Evolutionary conservation across 2,113 vertebrate genomes (phyloP).

Genomic region (Mastomys coucha): DNA sequence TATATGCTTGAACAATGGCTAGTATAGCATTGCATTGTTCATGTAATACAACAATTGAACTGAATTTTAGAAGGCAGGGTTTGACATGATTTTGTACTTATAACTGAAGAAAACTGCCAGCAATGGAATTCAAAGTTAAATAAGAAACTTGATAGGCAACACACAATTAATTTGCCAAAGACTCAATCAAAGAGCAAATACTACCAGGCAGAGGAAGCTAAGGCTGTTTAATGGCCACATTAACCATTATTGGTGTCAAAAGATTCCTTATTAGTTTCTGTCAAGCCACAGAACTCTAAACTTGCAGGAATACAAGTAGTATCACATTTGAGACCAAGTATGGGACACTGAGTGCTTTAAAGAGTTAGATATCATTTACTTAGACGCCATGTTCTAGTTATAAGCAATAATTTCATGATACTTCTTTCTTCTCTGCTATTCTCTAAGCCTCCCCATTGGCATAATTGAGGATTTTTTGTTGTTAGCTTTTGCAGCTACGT

Average conservation of each 20-base stretch:
- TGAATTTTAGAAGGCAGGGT: not conserved
- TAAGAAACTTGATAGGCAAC: not conserved
- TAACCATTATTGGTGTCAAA: not conserved
- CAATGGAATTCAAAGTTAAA: not conserved
- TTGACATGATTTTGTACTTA: not conserved
- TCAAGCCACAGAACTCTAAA: not conserved
- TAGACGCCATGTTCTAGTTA: not conserved
- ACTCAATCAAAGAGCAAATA: too few species aligned
- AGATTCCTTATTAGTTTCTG: not conserved
- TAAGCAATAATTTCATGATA: not conserved
- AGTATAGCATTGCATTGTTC: not conserved
- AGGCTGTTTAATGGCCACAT: not conserved
- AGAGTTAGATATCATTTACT: not conserved
- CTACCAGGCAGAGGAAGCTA: not conserved
- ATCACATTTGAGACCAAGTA: not conserved
- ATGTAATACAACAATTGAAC: not conserved
- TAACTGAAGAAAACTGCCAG: not conserved
- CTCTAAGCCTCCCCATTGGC: not conserved
- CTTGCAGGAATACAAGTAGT: not conserved
- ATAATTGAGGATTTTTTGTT: not conserved
- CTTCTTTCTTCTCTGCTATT: not conserved
- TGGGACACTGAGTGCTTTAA: not conserved
- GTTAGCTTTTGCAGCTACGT: not conserved
- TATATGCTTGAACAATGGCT: not conserved
- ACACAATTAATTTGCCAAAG: not conserved